Evolutionary conservation across 2,888 invertebrate genomes (phyloP).

Genomic region (Argynnis bischoffii): DNA sequence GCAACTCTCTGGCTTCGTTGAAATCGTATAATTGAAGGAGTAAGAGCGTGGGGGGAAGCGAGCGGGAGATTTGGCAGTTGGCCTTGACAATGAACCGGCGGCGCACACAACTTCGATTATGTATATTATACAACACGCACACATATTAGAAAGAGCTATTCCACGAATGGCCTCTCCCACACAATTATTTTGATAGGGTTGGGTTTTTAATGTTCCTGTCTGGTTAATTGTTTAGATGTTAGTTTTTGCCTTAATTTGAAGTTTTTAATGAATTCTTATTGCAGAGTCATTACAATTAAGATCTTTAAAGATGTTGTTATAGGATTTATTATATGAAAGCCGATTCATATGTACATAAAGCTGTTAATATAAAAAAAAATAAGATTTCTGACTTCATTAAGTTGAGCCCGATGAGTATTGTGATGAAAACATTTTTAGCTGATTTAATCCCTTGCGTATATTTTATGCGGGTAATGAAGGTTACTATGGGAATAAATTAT

Average conservation of each 20-base stretch:
- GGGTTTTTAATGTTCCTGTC: constrained; percentile 14
- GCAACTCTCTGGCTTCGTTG: constrained; percentile 60
- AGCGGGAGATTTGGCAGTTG: constrained; percentile 80
- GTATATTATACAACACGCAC: constrained; percentile 62
- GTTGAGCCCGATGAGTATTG: too few species aligned
- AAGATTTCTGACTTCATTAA: too few species aligned
- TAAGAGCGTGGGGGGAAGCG: constrained; percentile 51
- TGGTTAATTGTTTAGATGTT: constrained; percentile 2
- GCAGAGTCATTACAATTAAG: not conserved
- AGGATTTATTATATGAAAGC: too few species aligned
- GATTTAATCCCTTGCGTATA: too few species aligned
- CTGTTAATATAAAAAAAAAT: too few species aligned
- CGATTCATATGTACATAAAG: too few species aligned
- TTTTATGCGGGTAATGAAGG: not conserved
- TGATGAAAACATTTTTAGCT: too few species aligned
- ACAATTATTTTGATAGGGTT: constrained; percentile 57
- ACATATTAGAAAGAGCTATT: constrained; percentile 60
- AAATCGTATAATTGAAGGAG: constrained; percentile 69
- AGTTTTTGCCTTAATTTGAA: not conserved
- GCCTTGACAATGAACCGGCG: constrained; percentile 81
- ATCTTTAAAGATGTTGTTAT: too few species aligned
- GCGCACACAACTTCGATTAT: constrained; percentile 61
- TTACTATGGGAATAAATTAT: not conserved
- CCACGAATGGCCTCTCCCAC: constrained; percentile 77
- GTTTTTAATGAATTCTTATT: not conserved